These are phyloP conservation scores for Prinia subflava DNA, from an alignment of 2,113 vertebrate genomes.

Conservation along the genomic window DNA sequence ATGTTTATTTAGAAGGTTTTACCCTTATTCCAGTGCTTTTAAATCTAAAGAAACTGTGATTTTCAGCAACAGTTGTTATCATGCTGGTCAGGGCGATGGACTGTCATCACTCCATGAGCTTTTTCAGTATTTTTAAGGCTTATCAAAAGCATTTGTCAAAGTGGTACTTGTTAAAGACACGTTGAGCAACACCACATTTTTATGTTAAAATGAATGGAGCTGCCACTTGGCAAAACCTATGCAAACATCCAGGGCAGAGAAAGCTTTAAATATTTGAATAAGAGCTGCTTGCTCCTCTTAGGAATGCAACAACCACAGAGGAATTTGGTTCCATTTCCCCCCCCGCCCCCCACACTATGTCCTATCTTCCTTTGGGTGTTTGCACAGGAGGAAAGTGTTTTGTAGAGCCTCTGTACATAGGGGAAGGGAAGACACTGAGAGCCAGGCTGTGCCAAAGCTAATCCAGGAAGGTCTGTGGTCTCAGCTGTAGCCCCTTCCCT, in stretches of 20 bases:
- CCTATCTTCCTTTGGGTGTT: neutral
- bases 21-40: neutral
- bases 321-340: neutral
- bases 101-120: neutral
- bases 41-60: neutral
- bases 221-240: neutral
- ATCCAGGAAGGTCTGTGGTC: fast-evolving
- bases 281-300: neutral
- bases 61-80: neutral
- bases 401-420: neutral
- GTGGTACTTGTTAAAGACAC: neutral
- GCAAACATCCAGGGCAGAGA: neutral
- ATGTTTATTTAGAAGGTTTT: neutral
- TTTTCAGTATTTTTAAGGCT: neutral
- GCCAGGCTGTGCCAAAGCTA: neutral
- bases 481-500: neutral
- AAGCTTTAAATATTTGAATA: neutral
- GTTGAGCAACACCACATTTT: neutral
- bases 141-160: neutral
- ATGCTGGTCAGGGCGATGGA: fast-evolving
- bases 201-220: neutral
- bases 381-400: neutral
- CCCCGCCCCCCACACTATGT: fast-evolving
- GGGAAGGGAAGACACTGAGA: neutral
- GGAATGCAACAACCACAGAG: neutral